phyloP scores from a whole-genome alignment of 2,797 vertebrate genomes.

The Gallinago solitaria region DNA sequence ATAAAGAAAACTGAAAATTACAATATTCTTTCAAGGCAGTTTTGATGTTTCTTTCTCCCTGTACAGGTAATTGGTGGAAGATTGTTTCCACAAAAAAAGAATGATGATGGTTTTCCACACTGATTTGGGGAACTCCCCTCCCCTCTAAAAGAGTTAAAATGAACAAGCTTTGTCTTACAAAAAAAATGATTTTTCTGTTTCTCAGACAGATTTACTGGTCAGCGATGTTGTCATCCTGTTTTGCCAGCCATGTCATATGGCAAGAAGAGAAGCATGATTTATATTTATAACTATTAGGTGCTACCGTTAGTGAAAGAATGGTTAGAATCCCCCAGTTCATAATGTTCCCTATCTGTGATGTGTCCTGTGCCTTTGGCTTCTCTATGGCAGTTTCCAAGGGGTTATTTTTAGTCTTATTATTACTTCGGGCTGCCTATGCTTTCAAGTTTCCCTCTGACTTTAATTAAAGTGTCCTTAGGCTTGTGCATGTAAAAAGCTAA shows the following conservation, averaged over 20 bases:
- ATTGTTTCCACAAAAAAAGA: neutral
- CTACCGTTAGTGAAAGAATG: neutral
- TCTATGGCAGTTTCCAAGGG: neutral
- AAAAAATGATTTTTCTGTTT: neutral
- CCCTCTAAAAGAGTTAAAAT: neutral
- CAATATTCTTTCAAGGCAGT: neutral
- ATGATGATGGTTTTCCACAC: neutral
- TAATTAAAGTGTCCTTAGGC: constrained; percentile 58
- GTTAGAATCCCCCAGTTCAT: neutral
- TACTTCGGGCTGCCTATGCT: constrained; percentile 33
- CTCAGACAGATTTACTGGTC: neutral
- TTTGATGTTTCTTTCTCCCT: neutral
- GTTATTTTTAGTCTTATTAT: constrained; percentile 31
- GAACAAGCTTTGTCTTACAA: neutral
- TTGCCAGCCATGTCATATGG: neutral
- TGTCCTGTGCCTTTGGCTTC: constrained; percentile 28
- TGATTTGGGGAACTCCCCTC: neutral
- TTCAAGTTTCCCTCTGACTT: constrained; percentile 50
- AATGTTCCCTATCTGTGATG: neutral
- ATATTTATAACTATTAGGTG: constrained; percentile 25
- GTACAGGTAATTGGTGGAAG: neutral
- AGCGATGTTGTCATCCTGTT: neutral
- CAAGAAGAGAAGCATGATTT: neutral
- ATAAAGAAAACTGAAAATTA: neutral
- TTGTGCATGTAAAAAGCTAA: constrained; percentile 36